These are phyloP conservation scores for Alentia gelatinosa DNA, from an alignment of 2,888 invertebrate genomes.

Conservation along the genomic window DNA sequence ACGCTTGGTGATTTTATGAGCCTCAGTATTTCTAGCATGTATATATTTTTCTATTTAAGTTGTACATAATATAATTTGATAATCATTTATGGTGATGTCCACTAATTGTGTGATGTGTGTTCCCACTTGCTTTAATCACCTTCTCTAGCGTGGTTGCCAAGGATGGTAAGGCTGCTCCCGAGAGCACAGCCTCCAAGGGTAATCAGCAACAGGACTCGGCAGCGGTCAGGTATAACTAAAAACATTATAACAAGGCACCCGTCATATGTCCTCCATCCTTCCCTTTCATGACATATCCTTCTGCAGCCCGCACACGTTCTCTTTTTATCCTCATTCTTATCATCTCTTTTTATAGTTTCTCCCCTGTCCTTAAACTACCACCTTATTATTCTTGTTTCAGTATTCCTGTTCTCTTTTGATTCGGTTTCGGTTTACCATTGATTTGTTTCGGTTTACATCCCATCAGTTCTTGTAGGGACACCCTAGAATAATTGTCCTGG, in stretches of 20 bases:
- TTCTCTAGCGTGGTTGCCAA: background rate
- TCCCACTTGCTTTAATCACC: background rate
- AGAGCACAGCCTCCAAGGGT: background rate
- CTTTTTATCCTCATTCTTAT: no score
- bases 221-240: background rate
- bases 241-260: background rate
- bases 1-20: background rate
- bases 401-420: background rate
- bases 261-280: background rate
- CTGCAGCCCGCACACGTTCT: background rate
- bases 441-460: background rate
- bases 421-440: background rate
- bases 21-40: background rate
- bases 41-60: background rate
- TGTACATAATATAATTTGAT: background rate
- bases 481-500: no score
- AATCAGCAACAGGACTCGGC: background rate
- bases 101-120: background rate
- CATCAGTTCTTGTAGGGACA: no score
- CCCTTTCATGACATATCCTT: background rate
- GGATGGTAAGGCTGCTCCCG: background rate
- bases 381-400: background rate
- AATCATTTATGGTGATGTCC: background rate
- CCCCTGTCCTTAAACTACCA: background rate
- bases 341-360: background rate